Evolutionary conservation across 2,113 vertebrate species (phyloP), one percentile per base, ranked within the genome.

Genomic region (Nannobrachium achirus): DNA sequence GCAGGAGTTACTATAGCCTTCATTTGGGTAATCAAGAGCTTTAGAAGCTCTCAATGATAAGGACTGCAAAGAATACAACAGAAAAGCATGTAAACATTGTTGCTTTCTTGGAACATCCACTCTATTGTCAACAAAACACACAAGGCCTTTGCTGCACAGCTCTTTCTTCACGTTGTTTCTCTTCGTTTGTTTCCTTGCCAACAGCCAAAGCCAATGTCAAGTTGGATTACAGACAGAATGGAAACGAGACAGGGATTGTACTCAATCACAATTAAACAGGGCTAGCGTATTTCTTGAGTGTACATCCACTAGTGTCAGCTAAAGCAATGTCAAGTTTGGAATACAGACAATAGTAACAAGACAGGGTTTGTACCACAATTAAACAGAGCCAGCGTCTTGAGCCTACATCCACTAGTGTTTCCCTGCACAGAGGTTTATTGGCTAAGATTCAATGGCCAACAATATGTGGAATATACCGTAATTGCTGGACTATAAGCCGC

Each of bases 401-500:
- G 45, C 14, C 11, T 14, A n/a, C 45, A 48, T 48, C n/a, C 45
- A n/a, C 45, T 48, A 48, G 45, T 14, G 6, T 48, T 48, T 48
- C 11, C 2, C n/a, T 13, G 14, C 45, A 13, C 45, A 48, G 45
- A 3, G 1, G 45, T 11, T 13, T 11, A 13, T 48, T n/a, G 45
- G 16, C 10, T 9, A 20, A 48, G 16, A 20, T 52, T 6, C 8
- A 14, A 46, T 46, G 16, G 48, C 72, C 73, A 69, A 48, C 73
- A 69, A 48, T 10, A 58, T 20, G 51, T 14, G 45, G 45, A n/a
- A n/a, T n/a, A n/a, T n/a, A n/a, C n/a, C n/a, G n/a, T n/a, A n/a
- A n/a, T n/a, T n/a, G n/a, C n/a, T n/a, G n/a, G n/a, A n/a, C n/a
- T n/a, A n/a, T n/a, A n/a, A n/a, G n/a, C n/a, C n/a, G n/a, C n/a